Conservation (phyloP, 2,888 invertebrate genomes). For the Dermolepida albohirtum region DNA sequence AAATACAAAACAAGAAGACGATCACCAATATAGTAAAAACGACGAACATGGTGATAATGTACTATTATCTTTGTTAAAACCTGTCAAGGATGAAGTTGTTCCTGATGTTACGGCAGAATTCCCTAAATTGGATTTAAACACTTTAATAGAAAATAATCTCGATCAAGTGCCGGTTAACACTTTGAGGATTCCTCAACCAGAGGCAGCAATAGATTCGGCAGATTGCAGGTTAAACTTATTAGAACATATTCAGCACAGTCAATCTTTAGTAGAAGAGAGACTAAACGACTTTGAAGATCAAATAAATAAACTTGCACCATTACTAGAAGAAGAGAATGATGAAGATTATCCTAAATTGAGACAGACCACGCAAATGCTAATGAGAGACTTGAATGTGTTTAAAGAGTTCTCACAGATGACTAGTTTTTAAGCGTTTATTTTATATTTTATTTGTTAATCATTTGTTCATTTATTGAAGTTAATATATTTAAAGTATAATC, state of each 20-base stretch:
- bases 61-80: constrained; percentile 59
- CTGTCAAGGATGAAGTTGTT: constrained; percentile 51
- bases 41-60: constrained; percentile 53
- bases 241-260: constrained; percentile 81
- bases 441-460: constrained; percentile 12
- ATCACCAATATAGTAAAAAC: constrained; percentile 53
- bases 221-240: constrained; percentile 83
- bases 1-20: constrained; percentile 56
- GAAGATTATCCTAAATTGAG: constrained; percentile 75
- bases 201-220: constrained; percentile 83
- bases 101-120: constrained; percentile 41
- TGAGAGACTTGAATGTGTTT: constrained; percentile 79
- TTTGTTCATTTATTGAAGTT: constrained; percentile 14
- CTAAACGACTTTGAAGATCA: constrained; percentile 82
- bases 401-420: constrained; percentile 55
- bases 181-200: constrained; percentile 77
- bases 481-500: constrained; percentile 22
- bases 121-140: constrained; percentile 53
- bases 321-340: constrained; percentile 65
- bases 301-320: constrained; percentile 75
- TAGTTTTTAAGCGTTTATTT: constrained; percentile 34
- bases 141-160: constrained; percentile 55
- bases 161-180: constrained; percentile 45
- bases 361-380: constrained; percentile 79
- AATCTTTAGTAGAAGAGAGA: constrained; percentile 77